phyloP scores from a whole-genome alignment of 2,888 invertebrate species.

The Cryptosula pallasiana region DNA sequence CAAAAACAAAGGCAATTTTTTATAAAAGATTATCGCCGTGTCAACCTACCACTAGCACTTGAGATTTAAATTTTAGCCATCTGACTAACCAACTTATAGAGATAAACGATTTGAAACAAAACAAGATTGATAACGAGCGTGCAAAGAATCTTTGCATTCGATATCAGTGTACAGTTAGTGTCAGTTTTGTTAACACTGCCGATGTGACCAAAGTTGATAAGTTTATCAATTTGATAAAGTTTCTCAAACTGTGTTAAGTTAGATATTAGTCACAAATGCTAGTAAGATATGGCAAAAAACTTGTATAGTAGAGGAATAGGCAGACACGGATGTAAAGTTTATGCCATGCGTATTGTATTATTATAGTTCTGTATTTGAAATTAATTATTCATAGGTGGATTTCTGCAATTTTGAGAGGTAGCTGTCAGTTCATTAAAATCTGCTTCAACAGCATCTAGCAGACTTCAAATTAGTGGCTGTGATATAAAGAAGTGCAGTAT shows the following conservation, averaged over 20 bases:
- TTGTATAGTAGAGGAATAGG: not conserved
- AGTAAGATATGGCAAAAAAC: not conserved
- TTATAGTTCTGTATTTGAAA: constrained; percentile 22
- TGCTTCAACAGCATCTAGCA: constrained; percentile 6
- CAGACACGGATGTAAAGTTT: not conserved
- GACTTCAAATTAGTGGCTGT: constrained; percentile 17
- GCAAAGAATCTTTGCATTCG: not conserved
- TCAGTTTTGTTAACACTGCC: too few species aligned
- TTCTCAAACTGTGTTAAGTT: too few species aligned
- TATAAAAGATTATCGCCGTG: not conserved
- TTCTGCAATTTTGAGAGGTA: constrained; percentile 16
- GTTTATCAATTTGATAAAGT: not conserved
- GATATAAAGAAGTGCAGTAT: not conserved
- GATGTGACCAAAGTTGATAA: not conserved
- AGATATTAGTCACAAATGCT: not conserved
- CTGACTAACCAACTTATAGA: constrained; percentile 12
- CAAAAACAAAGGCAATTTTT: not conserved
- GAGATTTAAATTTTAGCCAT: not conserved
- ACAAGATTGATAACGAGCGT: constrained; percentile 15
- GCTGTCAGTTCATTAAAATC: constrained; percentile 24
- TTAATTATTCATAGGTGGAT: constrained; percentile 19
- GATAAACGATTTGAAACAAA: constrained; percentile 9
- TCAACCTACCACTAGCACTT: not conserved
- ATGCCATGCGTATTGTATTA: not conserved
- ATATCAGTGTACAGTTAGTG: not conserved